Conservation (phyloP, 2,113 vertebrate species). For the Girardinichthys multiradiatus region DNA sequence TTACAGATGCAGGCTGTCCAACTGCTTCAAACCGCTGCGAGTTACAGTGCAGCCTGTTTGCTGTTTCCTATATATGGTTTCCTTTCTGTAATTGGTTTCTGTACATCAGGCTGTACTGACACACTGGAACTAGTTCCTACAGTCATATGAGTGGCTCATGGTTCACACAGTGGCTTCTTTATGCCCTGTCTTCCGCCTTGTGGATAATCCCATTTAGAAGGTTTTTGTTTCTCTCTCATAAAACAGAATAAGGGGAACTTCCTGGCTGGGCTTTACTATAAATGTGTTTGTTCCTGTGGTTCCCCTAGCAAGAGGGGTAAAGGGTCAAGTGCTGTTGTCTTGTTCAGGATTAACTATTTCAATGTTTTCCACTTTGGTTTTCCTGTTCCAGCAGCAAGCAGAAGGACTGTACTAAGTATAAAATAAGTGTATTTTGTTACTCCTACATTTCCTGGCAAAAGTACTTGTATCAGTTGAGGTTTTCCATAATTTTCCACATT, state of each 20-base stretch:
- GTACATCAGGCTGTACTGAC: background rate
- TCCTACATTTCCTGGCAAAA: too few relatives aligned
- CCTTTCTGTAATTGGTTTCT: constrained; percentile 27
- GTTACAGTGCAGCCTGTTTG: constrained; percentile 1
- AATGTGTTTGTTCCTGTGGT: constrained; percentile 45
- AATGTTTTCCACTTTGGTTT: background rate
- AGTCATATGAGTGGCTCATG: background rate
- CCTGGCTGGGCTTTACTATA: constrained; percentile 39
- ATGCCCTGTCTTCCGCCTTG: background rate
- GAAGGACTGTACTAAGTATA: background rate
- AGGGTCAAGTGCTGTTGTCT: constrained; percentile 54
- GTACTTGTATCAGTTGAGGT: background rate
- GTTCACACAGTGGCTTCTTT: background rate
- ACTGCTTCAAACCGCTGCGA: background rate
- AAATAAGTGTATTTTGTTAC: background rate
- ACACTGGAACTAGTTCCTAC: too few relatives aligned
- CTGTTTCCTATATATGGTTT: constrained; percentile 44
- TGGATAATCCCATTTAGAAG: background rate
- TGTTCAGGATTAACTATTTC: constrained; percentile 36
- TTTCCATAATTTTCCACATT: background rate
- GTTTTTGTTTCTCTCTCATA: background rate
- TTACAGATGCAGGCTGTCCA: constrained; percentile 16
- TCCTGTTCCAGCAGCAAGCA: background rate
- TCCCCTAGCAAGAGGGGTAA: constrained; percentile 36
- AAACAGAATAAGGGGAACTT: constrained; percentile 50